Evolutionary conservation across 1,140 invertebrate genomes (phyloP).

Genomic region (Drosophila tristis): DNA sequence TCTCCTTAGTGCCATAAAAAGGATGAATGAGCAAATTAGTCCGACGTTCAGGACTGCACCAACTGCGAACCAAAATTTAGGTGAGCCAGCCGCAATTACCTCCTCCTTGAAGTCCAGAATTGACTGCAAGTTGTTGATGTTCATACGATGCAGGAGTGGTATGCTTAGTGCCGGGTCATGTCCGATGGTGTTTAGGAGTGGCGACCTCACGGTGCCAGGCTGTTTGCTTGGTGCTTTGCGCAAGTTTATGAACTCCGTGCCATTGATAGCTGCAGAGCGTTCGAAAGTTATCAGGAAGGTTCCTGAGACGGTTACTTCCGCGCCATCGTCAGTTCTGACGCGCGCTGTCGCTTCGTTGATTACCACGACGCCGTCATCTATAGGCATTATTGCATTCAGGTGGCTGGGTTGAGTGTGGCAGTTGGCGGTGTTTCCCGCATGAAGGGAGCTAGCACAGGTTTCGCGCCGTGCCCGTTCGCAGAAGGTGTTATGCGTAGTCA

Average conservation of each 20-base stretch:
- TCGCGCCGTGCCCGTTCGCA: conserved; percentile 22
- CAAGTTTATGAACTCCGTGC: conserved; percentile 9
- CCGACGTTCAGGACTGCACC: conserved; percentile 1
- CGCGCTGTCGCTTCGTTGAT: conserved; percentile 25
- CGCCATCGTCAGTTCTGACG: conserved; percentile 13
- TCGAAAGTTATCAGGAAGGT: conserved; percentile 29
- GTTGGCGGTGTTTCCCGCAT: conserved; percentile 25
- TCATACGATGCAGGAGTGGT: conserved; percentile 11
- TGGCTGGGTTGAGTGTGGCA: conserved; percentile 32
- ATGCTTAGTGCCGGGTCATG: conserved; percentile 13
- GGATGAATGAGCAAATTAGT: conserved; percentile 8
- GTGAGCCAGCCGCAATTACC: conserved; percentile 7
- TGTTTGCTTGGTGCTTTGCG: conserved; percentile 4
- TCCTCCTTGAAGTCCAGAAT: conserved; percentile 5
- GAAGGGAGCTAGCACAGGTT: conserved; percentile 31
- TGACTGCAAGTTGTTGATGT: conserved; percentile 4
- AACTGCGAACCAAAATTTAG: conserved; percentile 6
- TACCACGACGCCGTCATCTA: conserved; percentile 33
- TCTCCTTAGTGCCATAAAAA: conserved; percentile 4
- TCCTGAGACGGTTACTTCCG: conserved; percentile 10
- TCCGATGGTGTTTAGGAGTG: conserved; percentile 6
- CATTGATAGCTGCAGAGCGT: conserved; percentile 13
- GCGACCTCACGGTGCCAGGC: background rate
- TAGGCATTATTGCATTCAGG: conserved; percentile 12
- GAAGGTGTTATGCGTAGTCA: conserved; percentile 11